These are phyloP conservation scores for Sceliomorpha sp. DNA, from an alignment of 2,888 invertebrate genomes.

Conservation along the genomic window DNA sequence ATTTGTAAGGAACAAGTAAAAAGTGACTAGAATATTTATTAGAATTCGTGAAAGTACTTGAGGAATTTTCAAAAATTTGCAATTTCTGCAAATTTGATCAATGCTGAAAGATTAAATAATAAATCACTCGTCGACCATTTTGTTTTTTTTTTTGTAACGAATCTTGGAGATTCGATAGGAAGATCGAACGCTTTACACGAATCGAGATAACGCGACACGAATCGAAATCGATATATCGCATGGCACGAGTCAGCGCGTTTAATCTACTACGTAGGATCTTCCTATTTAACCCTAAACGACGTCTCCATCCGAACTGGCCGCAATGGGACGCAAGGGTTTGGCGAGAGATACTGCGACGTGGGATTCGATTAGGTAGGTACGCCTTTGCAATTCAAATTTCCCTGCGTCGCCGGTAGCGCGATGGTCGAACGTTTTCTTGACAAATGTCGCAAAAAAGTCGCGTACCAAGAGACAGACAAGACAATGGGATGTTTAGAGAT, in stretches of 20 bases:
- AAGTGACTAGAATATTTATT: too few relatives aligned
- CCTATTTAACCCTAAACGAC: constrained; percentile 62
- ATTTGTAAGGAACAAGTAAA: too few relatives aligned
- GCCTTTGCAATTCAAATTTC: constrained; percentile 76
- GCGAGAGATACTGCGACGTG: constrained; percentile 52
- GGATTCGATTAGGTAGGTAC: constrained; percentile 57
- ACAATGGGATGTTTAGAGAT: constrained; percentile 79
- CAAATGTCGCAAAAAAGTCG: constrained; percentile 73
- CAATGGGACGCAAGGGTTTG: constrained; percentile 46
- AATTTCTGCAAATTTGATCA: too few relatives aligned
- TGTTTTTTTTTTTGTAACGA: too few relatives aligned
- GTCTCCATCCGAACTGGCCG: constrained; percentile 64
- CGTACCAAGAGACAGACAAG: constrained; percentile 76
- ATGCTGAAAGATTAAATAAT: too few relatives aligned
- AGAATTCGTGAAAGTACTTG: too few relatives aligned
- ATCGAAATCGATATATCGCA: constrained; percentile 48
- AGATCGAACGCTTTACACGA: background rate
- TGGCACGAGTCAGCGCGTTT: constrained; percentile 55
- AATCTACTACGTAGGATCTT: constrained; percentile 31
- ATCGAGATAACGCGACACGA: constrained; percentile 34
- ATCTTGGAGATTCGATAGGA: too few relatives aligned
- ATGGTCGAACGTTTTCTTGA: constrained; percentile 70
- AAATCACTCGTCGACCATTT: background rate
- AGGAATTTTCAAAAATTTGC: too few relatives aligned
- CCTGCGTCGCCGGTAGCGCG: constrained; percentile 55